These are phyloP conservation scores for Phrynocephalus forsythii DNA, from an alignment of 2,797 vertebrate species.

Conservation along the genomic window DNA sequence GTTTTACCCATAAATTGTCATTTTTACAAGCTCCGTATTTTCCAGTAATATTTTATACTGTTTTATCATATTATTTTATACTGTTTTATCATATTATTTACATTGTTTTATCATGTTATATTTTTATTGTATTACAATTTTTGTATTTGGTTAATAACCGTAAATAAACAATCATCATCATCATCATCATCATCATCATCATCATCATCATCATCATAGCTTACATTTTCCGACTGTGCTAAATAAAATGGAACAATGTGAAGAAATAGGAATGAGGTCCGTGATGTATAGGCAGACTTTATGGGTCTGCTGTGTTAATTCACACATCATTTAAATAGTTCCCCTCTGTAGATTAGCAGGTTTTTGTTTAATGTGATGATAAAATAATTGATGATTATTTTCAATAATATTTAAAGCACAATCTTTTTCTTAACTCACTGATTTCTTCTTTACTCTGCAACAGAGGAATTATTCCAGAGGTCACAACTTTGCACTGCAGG, in stretches of 20 bases:
- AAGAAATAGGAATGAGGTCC: not conserved
- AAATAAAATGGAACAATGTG: not conserved
- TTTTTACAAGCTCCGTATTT: too few relatives aligned
- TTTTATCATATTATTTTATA: too few relatives aligned
- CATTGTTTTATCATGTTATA: too few relatives aligned
- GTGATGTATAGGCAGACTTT: not conserved
- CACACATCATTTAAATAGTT: not conserved
- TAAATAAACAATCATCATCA: too few relatives aligned
- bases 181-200: too few relatives aligned
- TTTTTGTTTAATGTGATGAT: not conserved
- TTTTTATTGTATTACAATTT: too few relatives aligned
- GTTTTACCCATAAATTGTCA: too few relatives aligned
- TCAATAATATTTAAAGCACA: not conserved
- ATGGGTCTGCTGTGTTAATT: not conserved
- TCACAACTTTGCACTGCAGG: conserved; percentile 11
- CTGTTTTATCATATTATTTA: too few relatives aligned
- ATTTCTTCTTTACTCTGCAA: conserved; percentile 8
- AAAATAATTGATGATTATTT: too few relatives aligned
- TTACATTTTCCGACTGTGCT: not conserved
- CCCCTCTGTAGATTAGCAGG: not conserved
- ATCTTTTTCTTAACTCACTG: conserved; percentile 19
- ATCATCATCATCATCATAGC: too few relatives aligned
- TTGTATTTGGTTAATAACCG: too few relatives aligned
- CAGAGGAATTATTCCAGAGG: conserved; percentile 35
- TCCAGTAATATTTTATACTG: too few relatives aligned